A percentile compares a stretch with the other conserved stretches of the same genome.
Evolutionary conservation across 2,888 invertebrate genomes (phyloP).

Genomic region (Tetheella fluctuosa): DNA sequence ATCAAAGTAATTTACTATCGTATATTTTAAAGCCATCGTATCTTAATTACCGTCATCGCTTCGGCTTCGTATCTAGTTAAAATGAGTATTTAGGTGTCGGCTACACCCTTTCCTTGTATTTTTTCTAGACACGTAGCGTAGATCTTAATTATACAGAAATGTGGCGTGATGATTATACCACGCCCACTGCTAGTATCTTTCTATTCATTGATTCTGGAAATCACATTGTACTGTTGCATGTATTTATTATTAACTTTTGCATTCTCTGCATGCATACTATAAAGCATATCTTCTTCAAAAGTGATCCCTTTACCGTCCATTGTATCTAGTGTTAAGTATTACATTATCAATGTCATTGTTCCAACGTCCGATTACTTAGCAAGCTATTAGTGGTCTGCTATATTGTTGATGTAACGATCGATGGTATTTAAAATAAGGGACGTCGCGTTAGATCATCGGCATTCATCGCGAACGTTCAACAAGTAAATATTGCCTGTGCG

Average conservation of each 20-base stretch:
- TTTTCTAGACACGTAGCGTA: slow-evolving; percentile 22
- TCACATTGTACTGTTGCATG: slow-evolving; percentile 11
- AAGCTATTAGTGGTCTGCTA: slow-evolving; percentile 14
- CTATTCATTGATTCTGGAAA: slow-evolving; percentile 14
- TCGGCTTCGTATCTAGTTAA: background rate
- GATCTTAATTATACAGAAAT: slow-evolving; percentile 22
- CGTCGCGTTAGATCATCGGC: slow-evolving; percentile 37
- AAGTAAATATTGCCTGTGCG: slow-evolving; percentile 38
- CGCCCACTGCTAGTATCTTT: slow-evolving; percentile 16
- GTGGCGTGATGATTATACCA: slow-evolving; percentile 29
- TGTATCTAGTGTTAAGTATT: background rate
- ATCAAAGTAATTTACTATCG: slow-evolving; percentile 1
- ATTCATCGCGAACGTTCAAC: slow-evolving; percentile 28
- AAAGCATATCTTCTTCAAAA: background rate
- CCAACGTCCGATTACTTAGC: slow-evolving; percentile 16
- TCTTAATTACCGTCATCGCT: slow-evolving; percentile 9
- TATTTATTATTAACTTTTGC: background rate
- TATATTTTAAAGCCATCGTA: slow-evolving; percentile 2
- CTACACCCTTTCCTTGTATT: slow-evolving; percentile 25
- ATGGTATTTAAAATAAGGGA: slow-evolving; percentile 23
- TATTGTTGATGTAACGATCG: slow-evolving; percentile 14
- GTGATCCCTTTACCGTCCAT: background rate
- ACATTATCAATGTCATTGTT: slow-evolving; percentile 12
- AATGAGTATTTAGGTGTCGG: slow-evolving; percentile 26
- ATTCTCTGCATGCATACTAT: background rate